phyloP scores from a whole-genome alignment of 2,888 invertebrate genomes.

The Tanaodytes sp. region DNA sequence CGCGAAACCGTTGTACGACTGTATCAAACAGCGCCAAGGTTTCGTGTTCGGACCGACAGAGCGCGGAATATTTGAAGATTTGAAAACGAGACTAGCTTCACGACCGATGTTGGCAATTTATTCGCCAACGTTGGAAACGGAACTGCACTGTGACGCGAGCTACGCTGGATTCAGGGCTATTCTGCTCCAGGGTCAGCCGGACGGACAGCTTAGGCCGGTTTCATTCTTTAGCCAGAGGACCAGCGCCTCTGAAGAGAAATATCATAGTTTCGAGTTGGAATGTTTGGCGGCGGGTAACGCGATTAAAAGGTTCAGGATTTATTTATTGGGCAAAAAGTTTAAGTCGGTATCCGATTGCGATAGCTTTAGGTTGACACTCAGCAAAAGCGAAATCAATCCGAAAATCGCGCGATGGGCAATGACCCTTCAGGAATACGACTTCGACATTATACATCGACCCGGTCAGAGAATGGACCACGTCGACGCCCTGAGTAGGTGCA shows the following conservation, averaged over 20 bases:
- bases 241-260: slow-evolving; percentile 52
- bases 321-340: slow-evolving; percentile 58
- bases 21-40: neutral
- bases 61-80: neutral
- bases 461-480: slow-evolving; percentile 50
- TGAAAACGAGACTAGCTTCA: neutral
- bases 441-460: slow-evolving; percentile 38
- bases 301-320: slow-evolving; percentile 56
- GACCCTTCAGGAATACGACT: slow-evolving; percentile 50
- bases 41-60: neutral
- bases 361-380: slow-evolving; percentile 56
- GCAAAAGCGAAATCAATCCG: slow-evolving; percentile 59
- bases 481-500: slow-evolving; percentile 44
- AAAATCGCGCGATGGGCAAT: slow-evolving; percentile 61
- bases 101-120: neutral
- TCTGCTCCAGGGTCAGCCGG: neutral
- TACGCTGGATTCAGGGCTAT: neutral
- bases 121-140: neutral
- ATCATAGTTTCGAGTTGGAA: slow-evolving; percentile 64
- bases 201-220: neutral
- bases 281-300: slow-evolving; percentile 49
- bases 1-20: too few relatives aligned
- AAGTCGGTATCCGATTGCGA: slow-evolving; percentile 62
- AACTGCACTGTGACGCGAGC: neutral
- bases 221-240: too few relatives aligned